Evolutionary conservation across 2,888 invertebrate species (phyloP).

Genomic region (Tanytarsus gracilentus): DNA sequence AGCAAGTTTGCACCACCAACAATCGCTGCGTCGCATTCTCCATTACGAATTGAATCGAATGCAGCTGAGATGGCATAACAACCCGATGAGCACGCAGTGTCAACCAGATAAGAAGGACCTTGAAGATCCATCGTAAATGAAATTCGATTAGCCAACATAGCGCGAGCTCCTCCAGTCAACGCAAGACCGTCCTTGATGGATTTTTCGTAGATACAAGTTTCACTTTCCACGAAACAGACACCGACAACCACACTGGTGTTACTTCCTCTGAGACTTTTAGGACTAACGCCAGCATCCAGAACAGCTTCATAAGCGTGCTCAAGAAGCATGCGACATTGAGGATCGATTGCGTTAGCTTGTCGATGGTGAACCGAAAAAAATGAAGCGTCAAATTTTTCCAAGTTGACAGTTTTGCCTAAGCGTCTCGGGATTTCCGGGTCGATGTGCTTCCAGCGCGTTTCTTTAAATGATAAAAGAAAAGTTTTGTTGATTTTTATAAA

Average conservation of each 20-base stretch:
- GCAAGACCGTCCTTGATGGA: conserved; percentile 47
- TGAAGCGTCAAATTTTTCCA: conserved; percentile 65
- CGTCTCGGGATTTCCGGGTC: conserved; percentile 66
- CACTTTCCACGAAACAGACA: conserved; percentile 60
- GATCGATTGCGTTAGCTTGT: conserved; percentile 68
- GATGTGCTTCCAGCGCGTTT: conserved; percentile 63
- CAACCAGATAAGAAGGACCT: conserved; percentile 80
- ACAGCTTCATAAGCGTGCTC: conserved; percentile 72
- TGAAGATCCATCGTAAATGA: conserved; percentile 80
- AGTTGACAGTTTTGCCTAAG: conserved; percentile 59
- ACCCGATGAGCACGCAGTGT: conserved; percentile 93
- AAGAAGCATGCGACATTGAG: conserved; percentile 66
- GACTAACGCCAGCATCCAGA: conserved; percentile 64
- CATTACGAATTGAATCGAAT: conserved; percentile 63
- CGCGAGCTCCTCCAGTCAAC: conserved; percentile 50
- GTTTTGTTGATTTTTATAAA: too few species aligned
- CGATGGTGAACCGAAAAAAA: conserved; percentile 68
- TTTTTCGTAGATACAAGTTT: conserved; percentile 59
- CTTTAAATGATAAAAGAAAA: too few species aligned
- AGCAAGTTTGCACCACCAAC: conserved; percentile 81
- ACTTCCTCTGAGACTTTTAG: conserved; percentile 53
- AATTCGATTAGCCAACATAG: conserved; percentile 85
- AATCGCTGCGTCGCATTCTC: conserved; percentile 79
- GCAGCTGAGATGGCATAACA: conserved; percentile 78
- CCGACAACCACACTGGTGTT: conserved; percentile 68